Conservation (phyloP, 1,140 invertebrate species). For the Paraescarpia echinospica region DNA sequence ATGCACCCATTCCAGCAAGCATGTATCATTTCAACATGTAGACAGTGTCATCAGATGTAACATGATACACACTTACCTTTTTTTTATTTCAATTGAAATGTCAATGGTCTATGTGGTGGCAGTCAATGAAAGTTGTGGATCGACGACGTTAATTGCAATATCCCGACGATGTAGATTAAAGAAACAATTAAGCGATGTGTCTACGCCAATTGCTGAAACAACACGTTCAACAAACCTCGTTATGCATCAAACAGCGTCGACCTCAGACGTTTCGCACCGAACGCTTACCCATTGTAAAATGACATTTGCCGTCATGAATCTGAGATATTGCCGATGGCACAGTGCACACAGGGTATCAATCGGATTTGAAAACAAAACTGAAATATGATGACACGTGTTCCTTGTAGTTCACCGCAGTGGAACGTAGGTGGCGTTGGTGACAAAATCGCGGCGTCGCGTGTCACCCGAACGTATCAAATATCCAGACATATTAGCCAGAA, state of each 20-base stretch:
- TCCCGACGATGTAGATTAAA: neutral
- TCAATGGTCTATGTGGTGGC: neutral
- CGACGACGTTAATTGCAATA: neutral
- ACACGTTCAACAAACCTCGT: neutral
- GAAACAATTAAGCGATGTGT: neutral
- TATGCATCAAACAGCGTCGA: neutral
- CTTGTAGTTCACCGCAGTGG: neutral
- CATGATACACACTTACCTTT: neutral
- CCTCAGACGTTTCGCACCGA: neutral
- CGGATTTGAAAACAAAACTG: neutral
- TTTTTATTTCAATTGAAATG: neutral
- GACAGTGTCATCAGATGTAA: neutral
- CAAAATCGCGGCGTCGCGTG: neutral
- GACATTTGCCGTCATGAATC: neutral
- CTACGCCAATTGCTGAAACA: neutral
- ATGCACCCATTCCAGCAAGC: too few relatives aligned
- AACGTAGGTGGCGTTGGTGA: neutral
- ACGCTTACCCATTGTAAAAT: neutral
- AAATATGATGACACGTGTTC: neutral
- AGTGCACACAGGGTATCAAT: neutral
- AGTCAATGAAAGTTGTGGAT: neutral
- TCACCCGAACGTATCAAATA: neutral
- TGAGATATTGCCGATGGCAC: neutral
- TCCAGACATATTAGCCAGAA: neutral
- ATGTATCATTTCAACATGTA: too few relatives aligned